phyloP scores from a whole-genome alignment of 2,113 vertebrate genomes.

The Rhinoderma darwinii region DNA sequence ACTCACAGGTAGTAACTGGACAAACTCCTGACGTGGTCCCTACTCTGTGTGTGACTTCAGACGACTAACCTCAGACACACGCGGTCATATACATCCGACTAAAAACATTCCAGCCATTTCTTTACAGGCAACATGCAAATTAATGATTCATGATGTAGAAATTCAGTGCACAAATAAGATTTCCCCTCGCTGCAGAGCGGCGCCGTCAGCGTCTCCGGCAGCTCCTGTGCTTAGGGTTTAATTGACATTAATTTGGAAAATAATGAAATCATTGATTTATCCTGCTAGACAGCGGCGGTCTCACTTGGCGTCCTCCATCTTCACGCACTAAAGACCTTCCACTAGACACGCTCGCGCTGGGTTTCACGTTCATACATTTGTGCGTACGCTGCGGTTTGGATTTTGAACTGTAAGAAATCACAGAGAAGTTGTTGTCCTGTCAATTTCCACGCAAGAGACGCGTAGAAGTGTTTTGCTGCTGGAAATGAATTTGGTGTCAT shows the following conservation, averaged over 20 bases:
- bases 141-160: neutral
- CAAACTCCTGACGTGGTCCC: no score
- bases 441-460: neutral
- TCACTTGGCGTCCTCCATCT: neutral
- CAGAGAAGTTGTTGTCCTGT: neutral
- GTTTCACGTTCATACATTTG: neutral
- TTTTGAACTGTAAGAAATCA: neutral
- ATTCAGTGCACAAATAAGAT: neutral
- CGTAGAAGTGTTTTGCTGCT: neutral
- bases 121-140: neutral
- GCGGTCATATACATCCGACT: neutral
- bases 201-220: neutral
- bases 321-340: slow-evolving; percentile 1
- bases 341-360: neutral
- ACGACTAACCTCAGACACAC: neutral
- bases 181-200: neutral
- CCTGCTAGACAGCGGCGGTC: neutral
- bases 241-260: slow-evolving; percentile 33
- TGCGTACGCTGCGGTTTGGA: neutral
- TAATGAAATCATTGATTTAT: slow-evolving; percentile 30
- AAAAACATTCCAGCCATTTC: neutral
- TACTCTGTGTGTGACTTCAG: no score
- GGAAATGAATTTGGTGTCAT: neutral
- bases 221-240: slow-evolving; percentile 14
- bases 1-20: no score